Evolutionary conservation across 2,888 invertebrate genomes (phyloP).

Genomic region (Hyppa rectilinea): DNA sequence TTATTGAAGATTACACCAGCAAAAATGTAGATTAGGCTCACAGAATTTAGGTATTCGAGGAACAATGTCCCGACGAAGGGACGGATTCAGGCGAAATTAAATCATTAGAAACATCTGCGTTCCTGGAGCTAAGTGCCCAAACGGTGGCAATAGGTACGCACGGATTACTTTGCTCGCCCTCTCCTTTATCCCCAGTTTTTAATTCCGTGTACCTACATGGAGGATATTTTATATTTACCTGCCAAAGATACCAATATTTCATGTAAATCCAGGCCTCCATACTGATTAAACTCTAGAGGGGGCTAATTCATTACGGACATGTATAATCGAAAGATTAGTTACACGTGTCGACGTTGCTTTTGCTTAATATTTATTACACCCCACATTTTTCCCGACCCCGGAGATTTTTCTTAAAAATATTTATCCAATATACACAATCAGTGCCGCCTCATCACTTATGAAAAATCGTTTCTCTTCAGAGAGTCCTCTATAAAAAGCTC

Average conservation of each 20-base stretch:
- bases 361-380: conserved; percentile 83
- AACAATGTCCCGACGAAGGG: conserved; percentile 70
- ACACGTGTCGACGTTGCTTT: conserved; percentile 86
- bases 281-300: conserved; percentile 76
- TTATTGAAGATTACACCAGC: conserved; percentile 57
- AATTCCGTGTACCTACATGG: conserved; percentile 58
- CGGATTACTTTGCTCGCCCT: conserved; percentile 67
- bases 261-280: conserved; percentile 69
- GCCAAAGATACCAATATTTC: conserved; percentile 70
- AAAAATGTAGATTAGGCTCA: conserved; percentile 66
- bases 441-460: conserved; percentile 90
- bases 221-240: conserved; percentile 68
- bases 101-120: conserved; percentile 85
- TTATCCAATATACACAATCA: conserved; percentile 88
- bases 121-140: conserved; percentile 69
- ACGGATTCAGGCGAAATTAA: conserved; percentile 83
- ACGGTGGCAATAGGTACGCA: conserved; percentile 70
- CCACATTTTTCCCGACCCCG: conserved; percentile 80
- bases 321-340: conserved; percentile 86
- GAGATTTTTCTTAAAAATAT: conserved; percentile 87
- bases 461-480: conserved; percentile 88
- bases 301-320: conserved; percentile 75
- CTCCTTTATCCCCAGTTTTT: conserved; percentile 61
- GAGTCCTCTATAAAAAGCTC: conserved; percentile 89
- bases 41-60: conserved; percentile 74